A percentile compares a stretch with the other conserved stretches of the same genome.
phyloP scores from a whole-genome alignment of 2,888 invertebrate species.

The Drosophila dives region DNA sequence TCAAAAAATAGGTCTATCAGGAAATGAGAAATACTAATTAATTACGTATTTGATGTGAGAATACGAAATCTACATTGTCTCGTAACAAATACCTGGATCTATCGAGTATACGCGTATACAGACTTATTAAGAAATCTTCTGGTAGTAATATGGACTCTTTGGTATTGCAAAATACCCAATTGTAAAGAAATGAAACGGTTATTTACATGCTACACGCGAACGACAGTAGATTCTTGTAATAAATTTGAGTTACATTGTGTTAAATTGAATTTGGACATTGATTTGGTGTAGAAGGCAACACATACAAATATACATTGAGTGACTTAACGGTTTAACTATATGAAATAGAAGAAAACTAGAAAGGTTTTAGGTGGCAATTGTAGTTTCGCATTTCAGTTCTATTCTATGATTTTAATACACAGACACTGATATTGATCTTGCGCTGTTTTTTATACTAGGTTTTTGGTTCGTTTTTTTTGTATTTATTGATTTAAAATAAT shows the following conservation, averaged over 20 bases:
- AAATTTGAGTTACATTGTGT: constrained; percentile 20
- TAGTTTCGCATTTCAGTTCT: constrained; percentile 61
- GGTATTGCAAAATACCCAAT: constrained; percentile 83
- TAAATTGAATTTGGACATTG: constrained; percentile 9
- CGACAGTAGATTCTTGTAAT: constrained; percentile 34
- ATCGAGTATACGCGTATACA: constrained; percentile 54
- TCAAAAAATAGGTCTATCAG: constrained; percentile 8
- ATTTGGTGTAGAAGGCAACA: constrained; percentile 49
- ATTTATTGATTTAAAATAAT: constrained; percentile 53
- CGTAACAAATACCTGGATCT: constrained; percentile 23
- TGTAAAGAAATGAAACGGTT: constrained; percentile 52
- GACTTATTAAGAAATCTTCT: constrained; percentile 85
- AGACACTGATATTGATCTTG: constrained; percentile 46
- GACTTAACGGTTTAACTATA: constrained; percentile 45
- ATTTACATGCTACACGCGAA: constrained; percentile 55
- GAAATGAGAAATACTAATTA: constrained; percentile 8
- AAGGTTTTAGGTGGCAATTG: constrained; percentile 48
- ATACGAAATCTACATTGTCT: constrained; percentile 25
- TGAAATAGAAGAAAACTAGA: constrained; percentile 52
- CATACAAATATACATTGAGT: constrained; percentile 56
- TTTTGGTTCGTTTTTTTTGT: constrained; percentile 37
- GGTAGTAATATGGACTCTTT: constrained; percentile 85
- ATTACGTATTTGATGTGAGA: constrained; percentile 1
- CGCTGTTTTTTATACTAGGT: constrained; percentile 31
- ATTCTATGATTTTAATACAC: constrained; percentile 36